Evolutionary conservation across 2,888 invertebrate genomes (phyloP).

Genomic region (Malacosoma neustria): DNA sequence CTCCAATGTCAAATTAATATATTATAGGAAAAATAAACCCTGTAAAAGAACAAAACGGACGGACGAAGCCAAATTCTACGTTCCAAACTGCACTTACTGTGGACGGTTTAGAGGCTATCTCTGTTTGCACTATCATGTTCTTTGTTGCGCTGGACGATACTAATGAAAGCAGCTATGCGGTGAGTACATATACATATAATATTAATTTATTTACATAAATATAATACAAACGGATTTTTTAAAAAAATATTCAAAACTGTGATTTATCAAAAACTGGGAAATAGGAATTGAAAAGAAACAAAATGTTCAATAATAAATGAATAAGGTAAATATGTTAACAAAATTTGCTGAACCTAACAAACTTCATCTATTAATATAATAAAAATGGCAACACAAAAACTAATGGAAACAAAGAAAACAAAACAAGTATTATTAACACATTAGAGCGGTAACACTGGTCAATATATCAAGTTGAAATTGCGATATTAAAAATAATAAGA

Average conservation of each 20-base stretch:
- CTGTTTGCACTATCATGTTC: slow-evolving; percentile 29
- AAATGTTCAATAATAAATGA: not conserved
- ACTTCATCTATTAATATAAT: too few relatives aligned
- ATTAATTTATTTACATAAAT: slow-evolving; percentile 24
- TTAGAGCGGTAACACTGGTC: too few relatives aligned
- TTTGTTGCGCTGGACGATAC: slow-evolving; percentile 44
- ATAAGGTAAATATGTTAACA: not conserved
- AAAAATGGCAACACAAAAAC: not conserved
- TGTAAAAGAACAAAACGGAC: not conserved
- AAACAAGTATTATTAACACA: too few relatives aligned
- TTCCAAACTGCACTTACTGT: slow-evolving; percentile 39
- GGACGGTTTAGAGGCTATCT: slow-evolving; percentile 32
- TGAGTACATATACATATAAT: slow-evolving; percentile 38
- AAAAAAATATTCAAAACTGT: too few relatives aligned
- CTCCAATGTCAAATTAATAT: too few relatives aligned
- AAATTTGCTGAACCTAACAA: not conserved
- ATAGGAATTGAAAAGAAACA: not conserved
- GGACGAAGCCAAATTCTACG: slow-evolving; percentile 5
- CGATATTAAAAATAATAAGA: too few relatives aligned
- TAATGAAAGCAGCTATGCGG: slow-evolving; percentile 56
- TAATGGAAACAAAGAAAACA: not conserved
- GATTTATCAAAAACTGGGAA: not conserved
- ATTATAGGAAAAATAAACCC: too few relatives aligned
- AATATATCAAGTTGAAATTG: too few relatives aligned
- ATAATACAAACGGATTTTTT: too few relatives aligned